Percentiles rank a stretch among this genome's conserved stretches.
Conservation (phyloP, 2,888 invertebrate genomes). For the Platycheirus rosarum region DNA sequence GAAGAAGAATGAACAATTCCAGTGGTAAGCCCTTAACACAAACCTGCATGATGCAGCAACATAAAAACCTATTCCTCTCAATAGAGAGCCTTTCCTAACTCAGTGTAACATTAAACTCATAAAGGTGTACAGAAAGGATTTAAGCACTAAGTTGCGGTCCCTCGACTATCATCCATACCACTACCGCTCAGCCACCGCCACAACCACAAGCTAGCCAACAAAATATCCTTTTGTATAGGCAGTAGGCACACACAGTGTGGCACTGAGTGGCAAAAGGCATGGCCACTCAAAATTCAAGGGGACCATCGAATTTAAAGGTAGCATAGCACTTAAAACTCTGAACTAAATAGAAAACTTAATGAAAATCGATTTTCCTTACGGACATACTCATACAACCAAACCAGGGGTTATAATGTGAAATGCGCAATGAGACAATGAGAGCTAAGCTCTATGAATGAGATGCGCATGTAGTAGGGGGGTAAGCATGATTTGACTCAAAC, state of each 20-base stretch:
- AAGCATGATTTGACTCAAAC: constrained; percentile 45
- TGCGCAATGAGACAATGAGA: constrained; percentile 68
- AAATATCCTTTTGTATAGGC: constrained; percentile 31
- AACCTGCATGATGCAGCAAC: constrained; percentile 20
- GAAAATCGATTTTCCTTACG: constrained; percentile 69
- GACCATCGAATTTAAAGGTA: constrained; percentile 63
- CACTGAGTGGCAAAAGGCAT: constrained; percentile 58
- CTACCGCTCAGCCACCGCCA: constrained; percentile 27
- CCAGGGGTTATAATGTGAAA: constrained; percentile 28
- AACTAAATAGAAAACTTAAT: constrained; percentile 67
- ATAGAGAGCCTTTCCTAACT: background rate
- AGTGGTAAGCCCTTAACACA: constrained; percentile 28
- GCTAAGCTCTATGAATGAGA: constrained; percentile 5
- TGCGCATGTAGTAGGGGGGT: constrained; percentile 42
- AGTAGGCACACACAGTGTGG: constrained; percentile 27
- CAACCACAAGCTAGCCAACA: constrained; percentile 50
- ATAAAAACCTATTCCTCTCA: constrained; percentile 42
- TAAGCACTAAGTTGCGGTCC: constrained; percentile 18
- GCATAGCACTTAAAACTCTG: constrained; percentile 47
- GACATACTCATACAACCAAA: constrained; percentile 34
- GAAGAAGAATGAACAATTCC: constrained; percentile 38
- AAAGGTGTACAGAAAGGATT: constrained; percentile 57
- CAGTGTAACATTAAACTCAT: constrained; percentile 66
- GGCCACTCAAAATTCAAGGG: constrained; percentile 69
- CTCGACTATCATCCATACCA: constrained; percentile 43